Percentiles rank a stretch among this genome's conserved stretches.
phyloP scores from a whole-genome alignment of 37 sponge, comb jelly and placozoan genomes.

The Beroe ovata region DNA sequence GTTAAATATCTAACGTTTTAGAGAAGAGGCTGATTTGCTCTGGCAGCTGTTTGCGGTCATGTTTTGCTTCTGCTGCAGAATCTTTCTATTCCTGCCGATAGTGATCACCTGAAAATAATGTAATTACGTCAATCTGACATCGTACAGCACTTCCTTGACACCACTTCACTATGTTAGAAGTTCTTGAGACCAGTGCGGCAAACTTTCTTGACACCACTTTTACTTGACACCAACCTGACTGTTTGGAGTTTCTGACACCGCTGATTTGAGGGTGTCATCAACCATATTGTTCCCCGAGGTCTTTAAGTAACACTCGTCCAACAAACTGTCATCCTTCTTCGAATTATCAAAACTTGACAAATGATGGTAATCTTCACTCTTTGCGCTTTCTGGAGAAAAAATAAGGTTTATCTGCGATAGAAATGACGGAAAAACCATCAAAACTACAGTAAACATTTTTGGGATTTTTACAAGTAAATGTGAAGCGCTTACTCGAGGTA shows the following conservation, averaged over 20 bases:
- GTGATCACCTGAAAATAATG: slow-evolving; percentile 5
- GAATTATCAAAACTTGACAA: slow-evolving; percentile 47
- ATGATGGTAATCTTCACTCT: slow-evolving; percentile 41
- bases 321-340: slow-evolving; percentile 56
- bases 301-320: slow-evolving; percentile 64
- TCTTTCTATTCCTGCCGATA: not conserved
- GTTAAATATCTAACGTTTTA: slow-evolving; percentile 46
- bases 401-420: not conserved
- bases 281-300: not conserved
- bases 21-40: not conserved
- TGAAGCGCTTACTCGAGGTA: not conserved
- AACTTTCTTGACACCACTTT: not conserved
- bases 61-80: slow-evolving; percentile 19
- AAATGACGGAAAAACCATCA: too few relatives aligned
- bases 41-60: not conserved
- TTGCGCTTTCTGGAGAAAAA: not conserved
- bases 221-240: not conserved
- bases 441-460: too few relatives aligned
- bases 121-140: too few relatives aligned
- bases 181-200: too few relatives aligned
- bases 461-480: too few relatives aligned
- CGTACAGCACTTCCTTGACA: too few relatives aligned
- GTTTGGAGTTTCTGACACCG: not conserved
- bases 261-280: slow-evolving; percentile 44
- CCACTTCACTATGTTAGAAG: too few relatives aligned